These are phyloP conservation scores for Heterodera schachtii DNA, from an alignment of 1,140 invertebrate species.

Conservation along the genomic window DNA sequence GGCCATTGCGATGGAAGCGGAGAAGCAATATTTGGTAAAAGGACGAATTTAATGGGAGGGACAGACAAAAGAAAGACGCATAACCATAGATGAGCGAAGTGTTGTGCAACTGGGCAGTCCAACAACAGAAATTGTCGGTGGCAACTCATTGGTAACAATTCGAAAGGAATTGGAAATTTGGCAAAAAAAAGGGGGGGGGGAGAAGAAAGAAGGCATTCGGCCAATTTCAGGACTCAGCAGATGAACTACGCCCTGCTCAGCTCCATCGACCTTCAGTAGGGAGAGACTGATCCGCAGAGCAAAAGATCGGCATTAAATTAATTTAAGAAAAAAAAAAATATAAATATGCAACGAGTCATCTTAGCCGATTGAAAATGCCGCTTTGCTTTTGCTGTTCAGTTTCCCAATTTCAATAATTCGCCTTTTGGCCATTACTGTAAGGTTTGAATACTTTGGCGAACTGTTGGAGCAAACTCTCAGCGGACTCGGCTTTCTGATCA, in stretches of 20 bases:
- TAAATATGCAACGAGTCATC: too few species aligned
- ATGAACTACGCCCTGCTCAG: slow-evolving; percentile 56
- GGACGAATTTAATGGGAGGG: neutral
- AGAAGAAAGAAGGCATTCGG: neutral
- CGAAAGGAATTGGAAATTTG: neutral
- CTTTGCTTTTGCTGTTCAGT: neutral
- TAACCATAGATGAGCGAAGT: slow-evolving; percentile 37
- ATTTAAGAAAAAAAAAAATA: too few species aligned
- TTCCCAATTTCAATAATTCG: neutral
- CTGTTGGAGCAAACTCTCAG: slow-evolving; percentile 62
- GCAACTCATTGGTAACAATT: slow-evolving; percentile 51
- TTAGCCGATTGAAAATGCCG: neutral
- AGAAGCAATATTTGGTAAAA: slow-evolving; percentile 63
- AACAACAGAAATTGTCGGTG: slow-evolving; percentile 64
- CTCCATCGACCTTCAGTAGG: slow-evolving; percentile 57
- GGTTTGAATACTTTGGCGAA: slow-evolving; percentile 65
- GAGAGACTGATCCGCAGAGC: neutral
- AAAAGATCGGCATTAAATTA: neutral
- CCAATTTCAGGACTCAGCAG: slow-evolving; percentile 49
- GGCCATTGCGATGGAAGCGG: slow-evolving; percentile 57
- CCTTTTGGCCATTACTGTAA: slow-evolving; percentile 26
- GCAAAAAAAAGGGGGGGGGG: neutral
- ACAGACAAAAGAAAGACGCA: neutral
- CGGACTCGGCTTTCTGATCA: slow-evolving; percentile 54
- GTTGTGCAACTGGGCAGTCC: slow-evolving; percentile 57